Base-by-base conservation (phyloP, 2,888 invertebrate genomes). In the Drosophila setosimentum region DNA sequence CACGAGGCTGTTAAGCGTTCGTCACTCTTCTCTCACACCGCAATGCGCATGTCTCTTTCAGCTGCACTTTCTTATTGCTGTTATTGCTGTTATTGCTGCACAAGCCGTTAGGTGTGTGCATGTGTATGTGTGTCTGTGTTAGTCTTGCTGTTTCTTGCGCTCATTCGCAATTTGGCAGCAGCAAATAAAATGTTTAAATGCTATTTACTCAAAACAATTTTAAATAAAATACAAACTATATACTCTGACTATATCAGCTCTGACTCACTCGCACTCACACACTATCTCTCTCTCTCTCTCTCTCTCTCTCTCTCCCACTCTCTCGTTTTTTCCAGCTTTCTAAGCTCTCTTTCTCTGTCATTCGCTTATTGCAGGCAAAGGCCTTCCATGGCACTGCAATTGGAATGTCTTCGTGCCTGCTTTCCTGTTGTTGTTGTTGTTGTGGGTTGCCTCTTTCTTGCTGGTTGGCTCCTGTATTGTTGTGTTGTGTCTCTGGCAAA, bases 151-250 rank as follows among this genome's bases (percentile, higher is more conserved):
- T 24, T 64, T 61, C 65, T 59, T 63, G 54, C 59, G 64, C 69
- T 78, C 72, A 71, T 74, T 74, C 76, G 76, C 67, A 77, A 74
- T 67, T 84, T 84, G 82, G 89, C 83, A 85, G 85, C 78, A 83
- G 85, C 85, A 87, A 87, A 87, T 87, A 87, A 87, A 89, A 87
- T 87, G 87, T 87, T 87, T 87, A 85, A 87, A 83, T 87, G 87
- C 89, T 87, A 89, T 89, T 89, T 89, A 87, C 87, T 57, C 85
- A 87, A 87, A 87, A 87, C 89, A 87, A 87, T 87, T 89, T 87
- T 87, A 87, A 87, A 87, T 89, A 87, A 87, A 87, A 87, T 89
- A 87, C 82, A 89, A 87, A 72, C 69, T 69, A 78, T 74, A 33
- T 73, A 64, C 58, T 16, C 24, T 8, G 8, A 24, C 24, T 40